Conservation (phyloP, 2,797 vertebrate genomes). For the Hydrocynus forskahlii region DNA sequence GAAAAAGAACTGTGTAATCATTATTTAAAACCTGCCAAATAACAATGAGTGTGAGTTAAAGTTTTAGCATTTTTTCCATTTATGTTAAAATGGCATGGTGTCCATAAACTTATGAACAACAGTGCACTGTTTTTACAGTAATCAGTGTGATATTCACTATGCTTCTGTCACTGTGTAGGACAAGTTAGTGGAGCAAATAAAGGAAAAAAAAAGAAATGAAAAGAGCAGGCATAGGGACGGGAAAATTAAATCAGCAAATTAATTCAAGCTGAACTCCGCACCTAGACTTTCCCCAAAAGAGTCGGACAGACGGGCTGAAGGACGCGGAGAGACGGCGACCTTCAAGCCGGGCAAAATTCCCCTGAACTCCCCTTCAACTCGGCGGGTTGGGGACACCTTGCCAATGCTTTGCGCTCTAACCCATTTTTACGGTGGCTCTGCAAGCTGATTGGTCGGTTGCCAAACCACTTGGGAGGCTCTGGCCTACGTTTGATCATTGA, state of each 20-base stretch:
- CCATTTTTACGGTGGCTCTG: conserved; percentile 51
- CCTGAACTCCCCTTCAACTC: conserved; percentile 58
- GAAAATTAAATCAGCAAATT: conserved; percentile 54
- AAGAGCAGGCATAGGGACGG: background rate
- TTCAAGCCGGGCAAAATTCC: conserved; percentile 57
- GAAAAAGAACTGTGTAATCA: no score
- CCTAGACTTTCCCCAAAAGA: conserved; percentile 59
- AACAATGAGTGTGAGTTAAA: no score
- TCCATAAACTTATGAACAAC: background rate
- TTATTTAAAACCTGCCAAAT: no score
- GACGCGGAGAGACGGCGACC: conserved; percentile 57
- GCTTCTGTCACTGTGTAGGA: conserved; percentile 56
- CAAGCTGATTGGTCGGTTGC: conserved; percentile 11
- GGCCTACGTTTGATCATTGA: conserved; percentile 30
- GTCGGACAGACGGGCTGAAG: conserved; percentile 59
- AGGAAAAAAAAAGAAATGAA: background rate
- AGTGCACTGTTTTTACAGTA: conserved; percentile 14
- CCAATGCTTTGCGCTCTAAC: conserved; percentile 51
- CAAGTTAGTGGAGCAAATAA: conserved; percentile 56
- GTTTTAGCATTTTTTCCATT: no score
- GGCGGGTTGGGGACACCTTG: conserved; percentile 52
- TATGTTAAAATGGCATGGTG: background rate
- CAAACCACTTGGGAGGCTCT: conserved; percentile 9
- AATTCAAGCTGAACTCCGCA: conserved; percentile 60
- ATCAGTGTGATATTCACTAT: conserved; percentile 26